Percentiles rank a stretch among this genome's conserved stretches.
Evolutionary conservation across 2,888 invertebrate genomes (phyloP).

Genomic region (Meliscaeva auricollis): DNA sequence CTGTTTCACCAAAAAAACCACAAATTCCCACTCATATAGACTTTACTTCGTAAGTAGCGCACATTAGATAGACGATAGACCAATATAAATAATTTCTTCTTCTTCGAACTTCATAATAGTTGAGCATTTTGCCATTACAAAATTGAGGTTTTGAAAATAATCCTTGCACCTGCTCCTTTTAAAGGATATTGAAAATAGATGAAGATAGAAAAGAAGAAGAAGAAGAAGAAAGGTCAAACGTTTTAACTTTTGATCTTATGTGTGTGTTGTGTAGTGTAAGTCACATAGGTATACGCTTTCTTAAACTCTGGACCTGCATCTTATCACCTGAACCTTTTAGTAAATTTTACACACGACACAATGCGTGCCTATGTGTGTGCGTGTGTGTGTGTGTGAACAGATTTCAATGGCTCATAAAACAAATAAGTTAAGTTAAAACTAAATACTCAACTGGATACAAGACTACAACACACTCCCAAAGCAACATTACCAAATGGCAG

Average conservation of each 20-base stretch:
- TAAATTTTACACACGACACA: slow-evolving; percentile 38
- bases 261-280: neutral
- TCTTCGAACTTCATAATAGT: slow-evolving; percentile 7
- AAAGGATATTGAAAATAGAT: slow-evolving; percentile 16
- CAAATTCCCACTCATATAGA: neutral
- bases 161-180: slow-evolving; percentile 20
- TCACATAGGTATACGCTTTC: neutral
- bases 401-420: neutral
- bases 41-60: neutral
- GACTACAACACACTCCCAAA: slow-evolving; percentile 31
- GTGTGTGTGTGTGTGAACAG: neutral
- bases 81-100: neutral
- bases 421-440: too few relatives aligned
- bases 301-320: slow-evolving; percentile 31
- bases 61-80: neutral
- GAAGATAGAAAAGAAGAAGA: neutral
- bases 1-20: slow-evolving; percentile 27
- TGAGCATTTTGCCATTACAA: slow-evolving; percentile 14
- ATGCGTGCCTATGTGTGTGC: neutral
- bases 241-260: slow-evolving; percentile 52
- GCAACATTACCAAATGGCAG: slow-evolving; percentile 28
- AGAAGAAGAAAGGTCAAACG: slow-evolving; percentile 51
- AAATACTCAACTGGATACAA: slow-evolving; percentile 47
- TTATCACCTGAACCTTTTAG: slow-evolving; percentile 35
- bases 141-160: neutral